Conservation (phyloP, 2,113 vertebrate genomes). For the Gobiocypris rarus region DNA sequence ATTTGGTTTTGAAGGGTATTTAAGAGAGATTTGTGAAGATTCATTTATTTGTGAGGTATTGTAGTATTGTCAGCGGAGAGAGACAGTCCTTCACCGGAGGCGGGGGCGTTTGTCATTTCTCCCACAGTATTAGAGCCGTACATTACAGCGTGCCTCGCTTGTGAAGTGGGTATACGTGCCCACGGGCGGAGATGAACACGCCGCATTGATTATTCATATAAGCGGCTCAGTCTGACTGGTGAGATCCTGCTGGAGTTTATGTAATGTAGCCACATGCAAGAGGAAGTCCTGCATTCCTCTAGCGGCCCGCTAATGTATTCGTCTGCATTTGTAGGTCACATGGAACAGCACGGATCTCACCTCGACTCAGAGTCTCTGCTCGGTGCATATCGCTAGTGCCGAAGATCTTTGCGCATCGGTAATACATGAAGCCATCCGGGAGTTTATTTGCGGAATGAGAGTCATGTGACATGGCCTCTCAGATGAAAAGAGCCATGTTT, state of each 20-base stretch:
- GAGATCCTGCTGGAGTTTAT: slow-evolving; percentile 19
- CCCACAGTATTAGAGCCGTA: slow-evolving; percentile 42
- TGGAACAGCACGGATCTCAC: slow-evolving; percentile 19
- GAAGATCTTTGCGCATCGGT: slow-evolving; percentile 15
- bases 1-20: slow-evolving; percentile 14
- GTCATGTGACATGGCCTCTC: background rate
- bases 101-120: slow-evolving; percentile 34
- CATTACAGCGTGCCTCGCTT: slow-evolving; percentile 28
- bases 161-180: slow-evolving; percentile 18
- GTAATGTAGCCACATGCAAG: background rate
- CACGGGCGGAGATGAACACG: slow-evolving; percentile 36
- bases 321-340: slow-evolving; percentile 29
- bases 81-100: slow-evolving; percentile 41
- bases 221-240: slow-evolving; percentile 32
- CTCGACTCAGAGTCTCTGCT: background rate
- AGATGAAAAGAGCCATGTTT: background rate
- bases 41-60: slow-evolving; percentile 43
- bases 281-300: slow-evolving; percentile 12
- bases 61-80: slow-evolving; percentile 41
- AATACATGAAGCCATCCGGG: background rate
- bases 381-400: background rate
- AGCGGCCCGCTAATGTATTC: background rate
- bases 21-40: slow-evolving; percentile 45
- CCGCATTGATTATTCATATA: slow-evolving; percentile 41
- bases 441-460: background rate